These are phyloP conservation scores for Acleris sparsana DNA, from an alignment of 2,888 invertebrate genomes.

Conservation along the genomic window DNA sequence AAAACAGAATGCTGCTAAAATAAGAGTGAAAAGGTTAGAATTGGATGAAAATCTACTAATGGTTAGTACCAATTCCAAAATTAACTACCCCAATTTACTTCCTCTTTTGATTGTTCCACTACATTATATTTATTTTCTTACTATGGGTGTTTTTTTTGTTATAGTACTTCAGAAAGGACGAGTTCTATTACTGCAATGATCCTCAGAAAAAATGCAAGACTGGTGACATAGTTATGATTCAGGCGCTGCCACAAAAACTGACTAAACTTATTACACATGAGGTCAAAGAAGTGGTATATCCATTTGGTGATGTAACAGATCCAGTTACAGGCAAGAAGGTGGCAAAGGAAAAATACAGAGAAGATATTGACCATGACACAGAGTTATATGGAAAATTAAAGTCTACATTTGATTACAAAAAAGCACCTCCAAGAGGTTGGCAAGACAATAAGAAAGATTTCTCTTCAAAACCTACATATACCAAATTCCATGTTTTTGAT, in stretches of 20 bases:
- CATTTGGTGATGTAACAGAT: constrained; percentile 92
- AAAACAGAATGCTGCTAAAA: constrained; percentile 91
- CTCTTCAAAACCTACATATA: constrained; percentile 89
- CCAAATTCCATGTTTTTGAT: constrained; percentile 91
- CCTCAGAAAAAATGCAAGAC: constrained; percentile 89
- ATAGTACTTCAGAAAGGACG: constrained; percentile 90
- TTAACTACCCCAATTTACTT: background rate
- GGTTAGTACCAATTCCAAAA: constrained; percentile 80
- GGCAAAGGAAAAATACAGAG: constrained; percentile 88
- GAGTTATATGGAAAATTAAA: constrained; percentile 88
- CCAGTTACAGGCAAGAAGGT: constrained; percentile 92
- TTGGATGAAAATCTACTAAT: constrained; percentile 90
- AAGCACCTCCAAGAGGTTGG: constrained; percentile 91
- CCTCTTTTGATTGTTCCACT: constrained; percentile 36
- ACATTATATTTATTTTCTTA: background rate
- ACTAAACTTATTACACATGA: constrained; percentile 91
- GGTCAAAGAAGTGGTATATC: constrained; percentile 91
- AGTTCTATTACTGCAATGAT: constrained; percentile 90
- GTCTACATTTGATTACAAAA: constrained; percentile 88
- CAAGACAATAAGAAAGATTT: constrained; percentile 93
- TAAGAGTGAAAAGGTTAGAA: constrained; percentile 89
- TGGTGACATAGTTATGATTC: constrained; percentile 92
- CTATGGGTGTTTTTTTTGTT: constrained; percentile 47
- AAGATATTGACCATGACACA: constrained; percentile 87
- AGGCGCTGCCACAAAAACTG: constrained; percentile 87